Conservation (phyloP, 2,113 vertebrate species). For the Hemichromis elongatus region DNA sequence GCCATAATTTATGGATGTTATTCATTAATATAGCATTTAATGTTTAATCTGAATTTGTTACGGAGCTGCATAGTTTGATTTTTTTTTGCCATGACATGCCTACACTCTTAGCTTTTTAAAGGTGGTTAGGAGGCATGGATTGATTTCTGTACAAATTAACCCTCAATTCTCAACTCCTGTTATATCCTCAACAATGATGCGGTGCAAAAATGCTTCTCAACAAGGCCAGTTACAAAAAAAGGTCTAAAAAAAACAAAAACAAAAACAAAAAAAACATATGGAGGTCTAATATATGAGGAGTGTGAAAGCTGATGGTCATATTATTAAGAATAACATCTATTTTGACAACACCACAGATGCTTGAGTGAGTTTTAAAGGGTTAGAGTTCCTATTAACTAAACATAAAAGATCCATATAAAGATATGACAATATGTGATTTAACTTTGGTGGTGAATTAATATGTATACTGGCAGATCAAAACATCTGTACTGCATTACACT, state of each 20-base stretch:
- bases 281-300: not conserved
- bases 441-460: not conserved
- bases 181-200: not conserved
- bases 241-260: not conserved
- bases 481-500: not conserved
- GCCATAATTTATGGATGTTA: constrained; percentile 37
- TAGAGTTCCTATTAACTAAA: not conserved
- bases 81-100: not conserved
- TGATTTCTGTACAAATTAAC: not conserved
- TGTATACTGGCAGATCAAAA: not conserved
- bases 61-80: constrained; percentile 46
- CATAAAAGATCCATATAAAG: not conserved
- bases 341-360: not conserved
- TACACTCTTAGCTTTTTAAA: not conserved
- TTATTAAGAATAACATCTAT: not conserved
- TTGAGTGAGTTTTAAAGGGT: constrained; percentile 11
- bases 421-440: not conserved
- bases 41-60: constrained; percentile 33
- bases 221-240: not conserved
- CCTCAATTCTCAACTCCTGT: not conserved
- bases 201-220: not conserved
- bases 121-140: not conserved
- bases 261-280: not conserved
- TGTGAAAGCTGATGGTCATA: not conserved
- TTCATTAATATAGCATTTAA: constrained; percentile 15